Conservation (phyloP, 1,140 invertebrate genomes). For the Ceratoteleas bidentatus region DNA sequence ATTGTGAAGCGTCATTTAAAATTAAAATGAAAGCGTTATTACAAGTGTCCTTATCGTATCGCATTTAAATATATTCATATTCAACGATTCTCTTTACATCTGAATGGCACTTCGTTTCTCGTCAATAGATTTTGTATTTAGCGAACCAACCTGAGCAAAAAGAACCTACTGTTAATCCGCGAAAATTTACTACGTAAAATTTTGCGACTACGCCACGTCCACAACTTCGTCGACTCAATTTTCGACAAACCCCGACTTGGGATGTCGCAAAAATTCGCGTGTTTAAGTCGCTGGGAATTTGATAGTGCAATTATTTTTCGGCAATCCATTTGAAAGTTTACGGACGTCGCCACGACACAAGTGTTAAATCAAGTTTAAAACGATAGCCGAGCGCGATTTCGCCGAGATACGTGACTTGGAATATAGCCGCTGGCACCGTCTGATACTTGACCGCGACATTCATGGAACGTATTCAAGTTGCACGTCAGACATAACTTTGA, state of each 20-base stretch:
- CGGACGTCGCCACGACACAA: constrained; percentile 8
- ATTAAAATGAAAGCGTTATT: constrained; percentile 40
- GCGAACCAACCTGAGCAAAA: neutral
- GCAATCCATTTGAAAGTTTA: neutral
- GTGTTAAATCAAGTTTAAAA: constrained; percentile 41
- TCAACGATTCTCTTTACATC: constrained; percentile 25
- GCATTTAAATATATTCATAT: constrained; percentile 42
- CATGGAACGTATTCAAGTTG: constrained; percentile 55
- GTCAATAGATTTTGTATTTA: constrained; percentile 25
- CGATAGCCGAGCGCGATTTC: constrained; percentile 40
- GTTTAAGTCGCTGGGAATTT: neutral
- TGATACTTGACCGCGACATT: constrained; percentile 62
- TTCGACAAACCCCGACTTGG: too few relatives aligned
- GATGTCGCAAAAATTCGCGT: too few relatives aligned
- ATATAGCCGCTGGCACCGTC: constrained; percentile 28
- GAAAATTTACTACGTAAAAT: neutral
- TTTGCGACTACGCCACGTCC: too few relatives aligned
- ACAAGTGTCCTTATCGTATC: constrained; percentile 46
- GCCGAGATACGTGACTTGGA: constrained; percentile 46
- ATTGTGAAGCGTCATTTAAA: constrained; percentile 29
- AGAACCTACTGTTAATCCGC: neutral
- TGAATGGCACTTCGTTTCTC: constrained; percentile 32
- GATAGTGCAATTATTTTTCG: constrained; percentile 4
- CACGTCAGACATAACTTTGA: constrained; percentile 53
- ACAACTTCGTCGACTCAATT: too few relatives aligned